Evolutionary conservation across 2,888 invertebrate genomes (phyloP), one percentile per base, ranked within the genome.

Genomic region (Tetheella fluctuosa): DNA sequence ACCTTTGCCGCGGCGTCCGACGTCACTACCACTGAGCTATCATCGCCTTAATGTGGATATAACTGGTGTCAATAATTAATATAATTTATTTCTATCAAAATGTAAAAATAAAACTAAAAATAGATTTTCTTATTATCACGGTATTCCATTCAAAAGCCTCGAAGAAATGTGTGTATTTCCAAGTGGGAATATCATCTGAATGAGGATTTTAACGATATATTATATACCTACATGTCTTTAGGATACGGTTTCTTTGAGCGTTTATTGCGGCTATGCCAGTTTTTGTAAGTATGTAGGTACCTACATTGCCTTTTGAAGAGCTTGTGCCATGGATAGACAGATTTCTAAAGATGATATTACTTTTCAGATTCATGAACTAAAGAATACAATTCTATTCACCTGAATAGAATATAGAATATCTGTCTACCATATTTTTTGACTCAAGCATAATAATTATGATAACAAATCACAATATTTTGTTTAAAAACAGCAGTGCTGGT

Each of bases 181-280:
- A 20, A 48, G 20, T 48, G 48, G 20, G 48, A 48, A 48, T 48
- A 48, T 48, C 48, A 48, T 20, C 20, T 48, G 48, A 39, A 48
- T 48, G 48, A 48, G 20, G 48, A 48, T 20, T 48, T 48, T 20
- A 48, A n/a, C 48, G 20, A 48, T 48, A 48, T 48, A 48, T 48
- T 48, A n/a, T n/a, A n/a, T n/a, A 48, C 48, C 20, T 10, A 48
- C 48, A 48, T 48, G 48, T 10, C 48, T 20, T 48, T 48, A 20
- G 48, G 20, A 20, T 48, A 48, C 48, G 20, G 48, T 48, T 48
- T 8, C 48, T 48, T 48, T 48, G 20, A 48, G 48, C 7, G 48
- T 8, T 48, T 48, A 48, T 48, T 48, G 48, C 48, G 48, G 10
- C 48, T 20, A 10, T 48, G 20, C 20, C 48, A 20, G 48, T 8